Conservation (phyloP, 2,113 vertebrate species). For the Platichthys stellatus region DNA sequence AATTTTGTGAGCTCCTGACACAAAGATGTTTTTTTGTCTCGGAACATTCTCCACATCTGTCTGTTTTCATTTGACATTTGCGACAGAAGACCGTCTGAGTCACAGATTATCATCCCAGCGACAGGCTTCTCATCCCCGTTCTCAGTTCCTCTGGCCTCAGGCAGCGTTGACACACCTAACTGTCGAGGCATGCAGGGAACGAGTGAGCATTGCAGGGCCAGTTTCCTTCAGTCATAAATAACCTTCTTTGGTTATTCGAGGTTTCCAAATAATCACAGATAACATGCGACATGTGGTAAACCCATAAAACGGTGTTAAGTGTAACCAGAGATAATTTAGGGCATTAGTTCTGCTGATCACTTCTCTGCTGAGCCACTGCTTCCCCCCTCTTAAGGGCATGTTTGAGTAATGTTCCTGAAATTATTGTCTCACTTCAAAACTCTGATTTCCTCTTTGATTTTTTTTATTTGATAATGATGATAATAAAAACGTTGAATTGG, state of each 20-base stretch:
- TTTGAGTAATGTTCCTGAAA: background rate
- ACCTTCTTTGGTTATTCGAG: too few relatives aligned
- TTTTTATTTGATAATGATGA: background rate
- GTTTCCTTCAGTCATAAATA: background rate
- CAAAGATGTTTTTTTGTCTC: background rate
- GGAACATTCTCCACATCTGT: background rate
- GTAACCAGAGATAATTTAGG: too few relatives aligned
- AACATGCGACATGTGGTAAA: too few relatives aligned
- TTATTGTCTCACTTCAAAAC: conserved; percentile 14
- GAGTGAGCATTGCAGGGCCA: background rate
- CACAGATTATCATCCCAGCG: background rate
- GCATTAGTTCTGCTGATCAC: background rate
- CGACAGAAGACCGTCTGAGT: background rate
- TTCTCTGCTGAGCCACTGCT: background rate
- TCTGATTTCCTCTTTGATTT: conserved; percentile 23
- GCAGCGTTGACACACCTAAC: background rate
- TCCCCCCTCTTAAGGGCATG: background rate
- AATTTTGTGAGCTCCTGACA: too few relatives aligned
- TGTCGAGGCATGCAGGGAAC: background rate
- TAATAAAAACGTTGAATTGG: background rate
- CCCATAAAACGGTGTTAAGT: too few relatives aligned
- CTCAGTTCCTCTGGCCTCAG: background rate
- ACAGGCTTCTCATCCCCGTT: background rate
- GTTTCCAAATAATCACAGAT: background rate
- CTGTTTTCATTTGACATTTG: background rate